Evolutionary conservation across 2,888 invertebrate species (phyloP).

Genomic region (Panorpa germanica): DNA sequence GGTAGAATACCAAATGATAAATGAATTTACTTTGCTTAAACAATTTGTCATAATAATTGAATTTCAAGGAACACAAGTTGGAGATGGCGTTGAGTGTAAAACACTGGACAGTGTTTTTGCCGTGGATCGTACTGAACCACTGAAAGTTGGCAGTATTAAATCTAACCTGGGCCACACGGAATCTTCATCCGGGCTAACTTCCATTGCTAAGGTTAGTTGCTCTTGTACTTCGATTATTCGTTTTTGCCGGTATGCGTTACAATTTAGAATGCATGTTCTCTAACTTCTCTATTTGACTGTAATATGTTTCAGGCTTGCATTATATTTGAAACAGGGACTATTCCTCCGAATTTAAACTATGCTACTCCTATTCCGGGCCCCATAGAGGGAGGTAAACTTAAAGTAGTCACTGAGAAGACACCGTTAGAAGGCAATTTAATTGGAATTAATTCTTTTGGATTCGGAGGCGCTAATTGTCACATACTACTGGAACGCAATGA

Average conservation of each 20-base stretch:
- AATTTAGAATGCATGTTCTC: constrained; percentile 18
- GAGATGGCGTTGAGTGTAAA: constrained; percentile 46
- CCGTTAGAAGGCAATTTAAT: constrained; percentile 29
- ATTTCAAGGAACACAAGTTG: constrained; percentile 52
- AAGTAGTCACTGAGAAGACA: constrained; percentile 34
- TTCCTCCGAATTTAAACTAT: constrained; percentile 58
- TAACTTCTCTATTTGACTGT: too few relatives aligned
- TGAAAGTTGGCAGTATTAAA: constrained; percentile 33
- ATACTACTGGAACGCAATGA: constrained; percentile 37
- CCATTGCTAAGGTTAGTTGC: constrained; percentile 36
- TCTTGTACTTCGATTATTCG: constrained; percentile 4
- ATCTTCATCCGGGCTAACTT: constrained; percentile 28
- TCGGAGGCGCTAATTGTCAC: constrained; percentile 68
- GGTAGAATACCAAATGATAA: constrained; percentile 40
- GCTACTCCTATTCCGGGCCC: constrained; percentile 32
- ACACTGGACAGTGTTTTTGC: constrained; percentile 38
- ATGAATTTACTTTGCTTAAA: not conserved
- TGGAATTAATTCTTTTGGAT: constrained; percentile 35
- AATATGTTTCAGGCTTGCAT: too few relatives aligned
- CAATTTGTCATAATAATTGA: constrained; percentile 44
- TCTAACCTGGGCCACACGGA: constrained; percentile 31
- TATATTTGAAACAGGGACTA: constrained; percentile 41
- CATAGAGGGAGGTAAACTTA: constrained; percentile 29
- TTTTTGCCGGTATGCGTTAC: not conserved
- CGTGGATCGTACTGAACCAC: constrained; percentile 29